These are phyloP conservation scores for Lepidochitona cinerea DNA, from an alignment of 2,888 invertebrate genomes.

Conservation along the genomic window DNA sequence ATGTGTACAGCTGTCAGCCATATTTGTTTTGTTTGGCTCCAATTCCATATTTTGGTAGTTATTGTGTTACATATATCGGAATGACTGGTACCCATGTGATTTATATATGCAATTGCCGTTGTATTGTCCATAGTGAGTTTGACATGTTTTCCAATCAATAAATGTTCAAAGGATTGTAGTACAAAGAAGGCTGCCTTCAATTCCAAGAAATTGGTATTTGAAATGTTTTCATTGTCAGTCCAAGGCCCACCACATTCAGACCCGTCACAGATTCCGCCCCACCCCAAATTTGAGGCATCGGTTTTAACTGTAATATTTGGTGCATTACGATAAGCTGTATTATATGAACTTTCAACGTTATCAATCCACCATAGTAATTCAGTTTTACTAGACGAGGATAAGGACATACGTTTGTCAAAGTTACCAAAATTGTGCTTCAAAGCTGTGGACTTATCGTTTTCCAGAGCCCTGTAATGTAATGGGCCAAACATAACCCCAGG, in stretches of 20 bases:
- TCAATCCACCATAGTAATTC: constrained; percentile 25
- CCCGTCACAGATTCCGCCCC: constrained; percentile 21
- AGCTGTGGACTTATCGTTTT: constrained; percentile 24
- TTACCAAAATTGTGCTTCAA: constrained; percentile 24
- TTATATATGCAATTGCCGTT: constrained; percentile 3
- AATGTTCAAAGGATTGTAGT: neutral
- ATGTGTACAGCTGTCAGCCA: constrained; percentile 1
- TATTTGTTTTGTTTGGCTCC: constrained; percentile 6
- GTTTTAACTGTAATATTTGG: constrained; percentile 32
- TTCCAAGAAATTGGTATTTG: constrained; percentile 6
- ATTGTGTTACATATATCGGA: neutral
- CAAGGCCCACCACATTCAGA: neutral
- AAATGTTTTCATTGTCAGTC: neutral
- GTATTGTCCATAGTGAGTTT: constrained; percentile 2
- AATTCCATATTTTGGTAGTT: constrained; percentile 7
- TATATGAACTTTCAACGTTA: constrained; percentile 6
- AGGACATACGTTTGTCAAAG: constrained; percentile 16
- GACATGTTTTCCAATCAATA: neutral
- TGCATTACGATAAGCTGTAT: constrained; percentile 26
- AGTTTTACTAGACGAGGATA: neutral
- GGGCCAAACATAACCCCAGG: constrained; percentile 28
- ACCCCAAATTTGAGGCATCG: constrained; percentile 32
- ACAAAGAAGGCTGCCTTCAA: constrained; percentile 3
- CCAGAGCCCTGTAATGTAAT: constrained; percentile 28
- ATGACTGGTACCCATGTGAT: constrained; percentile 4